A percentile compares a stretch with the other conserved stretches of the same genome.
Evolutionary conservation across 1,140 invertebrate species (phyloP).

Genomic region (Papilio polyxenes): DNA sequence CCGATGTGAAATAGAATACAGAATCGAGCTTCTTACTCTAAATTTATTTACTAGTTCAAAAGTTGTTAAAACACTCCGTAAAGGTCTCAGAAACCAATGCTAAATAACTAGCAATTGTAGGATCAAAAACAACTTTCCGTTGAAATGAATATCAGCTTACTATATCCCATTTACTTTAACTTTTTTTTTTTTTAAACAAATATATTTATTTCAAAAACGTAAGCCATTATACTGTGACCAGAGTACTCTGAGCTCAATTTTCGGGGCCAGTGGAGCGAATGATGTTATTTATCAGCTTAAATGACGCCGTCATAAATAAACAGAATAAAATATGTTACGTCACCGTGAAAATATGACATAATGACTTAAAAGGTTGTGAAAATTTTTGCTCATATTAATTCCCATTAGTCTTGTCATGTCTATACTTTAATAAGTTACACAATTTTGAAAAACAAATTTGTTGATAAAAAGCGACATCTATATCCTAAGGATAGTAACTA

Average conservation of each 20-base stretch:
- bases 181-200: background rate
- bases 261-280: background rate
- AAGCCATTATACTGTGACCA: constrained; percentile 8
- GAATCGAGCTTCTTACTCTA: no score
- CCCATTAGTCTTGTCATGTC: background rate
- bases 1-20: no score
- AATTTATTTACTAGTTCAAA: no score
- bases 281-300: constrained; percentile 17
- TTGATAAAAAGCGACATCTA: background rate
- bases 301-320: constrained; percentile 16
- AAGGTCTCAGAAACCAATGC: no score
- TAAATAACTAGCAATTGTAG: no score
- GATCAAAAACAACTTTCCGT: no score
- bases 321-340: constrained; percentile 4
- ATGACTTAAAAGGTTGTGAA: constrained; percentile 1
- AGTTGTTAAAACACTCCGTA: no score
- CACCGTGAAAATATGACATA: constrained; percentile 7
- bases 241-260: constrained; percentile 15
- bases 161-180: background rate
- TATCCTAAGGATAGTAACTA: no score
- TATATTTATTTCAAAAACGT: background rate
- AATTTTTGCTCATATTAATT: background rate
- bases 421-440: background rate
- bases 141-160: no score
- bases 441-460: background rate